Base-by-base conservation (phyloP, 2,888 invertebrate genomes). In the Pyrrhia umbra region DNA sequence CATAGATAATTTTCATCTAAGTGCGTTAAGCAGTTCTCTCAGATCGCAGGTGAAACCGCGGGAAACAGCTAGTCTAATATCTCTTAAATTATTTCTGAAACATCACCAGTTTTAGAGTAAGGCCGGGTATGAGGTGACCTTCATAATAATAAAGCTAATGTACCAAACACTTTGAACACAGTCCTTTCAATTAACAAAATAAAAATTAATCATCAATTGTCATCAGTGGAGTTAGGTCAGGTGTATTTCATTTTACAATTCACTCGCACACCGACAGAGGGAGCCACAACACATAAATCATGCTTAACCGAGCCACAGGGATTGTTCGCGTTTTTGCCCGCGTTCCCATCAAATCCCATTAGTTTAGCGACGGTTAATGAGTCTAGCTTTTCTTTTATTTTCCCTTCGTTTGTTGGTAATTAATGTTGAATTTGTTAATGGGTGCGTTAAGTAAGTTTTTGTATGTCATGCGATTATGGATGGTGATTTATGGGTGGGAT, bases 281-380 rank as follows among this genome's bases (percentile, higher is more conserved):
- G 77, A 70, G 73, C 68, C 37, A 77, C 73, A n/a, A n/a, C n/a
- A n/a, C 74, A 85, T 86, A 84, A 88, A 87, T 88, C 87, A 85
- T 84, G 75, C 77, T 82, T 80, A 85, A 84, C 78, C 79, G 76
- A 79, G 77, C 81, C 83, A 81, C 71, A 82, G 82, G 87, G 77
- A 79, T 81, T 70, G 82, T 71, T 75, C 71, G 80, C 75, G 83
- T 86, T 86, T 88, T 88, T 85, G 80, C 83, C 61, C 74, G 72
- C 77, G 70, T 80, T 85, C 83, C 85, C 86, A 87, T 77, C 78
- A 77, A 78, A 77, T 68, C 72, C 78, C 75, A 77, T 77, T 77
- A 77, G 78, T 75, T 77, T 77, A 61, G 68, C 67, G 21, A 51
- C 60, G 62, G 72, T 85, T 85, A 85, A 86, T 85, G 86, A 85